These are phyloP conservation scores for Arothron firmamentum DNA, from an alignment of 2,113 vertebrate species.

Conservation along the genomic window DNA sequence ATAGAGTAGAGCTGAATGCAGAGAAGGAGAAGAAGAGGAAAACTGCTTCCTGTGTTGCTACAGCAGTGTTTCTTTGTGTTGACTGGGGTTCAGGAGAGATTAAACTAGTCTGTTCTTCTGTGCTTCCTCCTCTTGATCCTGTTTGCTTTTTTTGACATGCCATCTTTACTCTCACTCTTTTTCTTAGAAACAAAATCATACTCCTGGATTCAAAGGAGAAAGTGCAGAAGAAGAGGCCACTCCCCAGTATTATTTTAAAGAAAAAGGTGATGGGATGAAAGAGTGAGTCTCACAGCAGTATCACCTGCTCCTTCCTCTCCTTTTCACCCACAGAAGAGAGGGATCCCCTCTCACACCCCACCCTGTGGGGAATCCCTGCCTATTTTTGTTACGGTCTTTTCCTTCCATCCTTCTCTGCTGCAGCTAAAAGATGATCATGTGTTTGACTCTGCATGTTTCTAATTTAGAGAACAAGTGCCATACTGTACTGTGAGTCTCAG, in stretches of 20 bases:
- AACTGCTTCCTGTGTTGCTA: conserved; percentile 44
- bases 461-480: conserved; percentile 70
- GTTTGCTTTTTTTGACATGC: conserved; percentile 53
- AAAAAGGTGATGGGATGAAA: conserved; percentile 11
- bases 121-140: conserved; percentile 48
- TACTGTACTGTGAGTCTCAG: conserved; percentile 66
- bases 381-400: background rate
- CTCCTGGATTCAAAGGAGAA: conserved; percentile 24
- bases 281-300: conserved; percentile 32
- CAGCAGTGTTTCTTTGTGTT: conserved; percentile 45
- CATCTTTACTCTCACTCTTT: conserved; percentile 22
- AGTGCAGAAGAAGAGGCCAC: conserved; percentile 28
- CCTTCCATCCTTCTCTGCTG: conserved; percentile 15
- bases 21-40: conserved; percentile 26
- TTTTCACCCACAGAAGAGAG: conserved; percentile 23
- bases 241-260: conserved; percentile 26
- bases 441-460: conserved; percentile 63
- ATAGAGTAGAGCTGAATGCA: conserved; percentile 12
- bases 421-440: conserved; percentile 36
- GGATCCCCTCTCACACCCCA: conserved; percentile 38
- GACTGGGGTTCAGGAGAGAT: conserved; percentile 35
- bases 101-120: conserved; percentile 30
- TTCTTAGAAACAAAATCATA: background rate
- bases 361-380: conserved; percentile 21
- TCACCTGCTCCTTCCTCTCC: conserved; percentile 29